These are phyloP conservation scores for Scomberomorus guttatus DNA, from an alignment of 2,797 vertebrate species.

Conservation along the genomic window DNA sequence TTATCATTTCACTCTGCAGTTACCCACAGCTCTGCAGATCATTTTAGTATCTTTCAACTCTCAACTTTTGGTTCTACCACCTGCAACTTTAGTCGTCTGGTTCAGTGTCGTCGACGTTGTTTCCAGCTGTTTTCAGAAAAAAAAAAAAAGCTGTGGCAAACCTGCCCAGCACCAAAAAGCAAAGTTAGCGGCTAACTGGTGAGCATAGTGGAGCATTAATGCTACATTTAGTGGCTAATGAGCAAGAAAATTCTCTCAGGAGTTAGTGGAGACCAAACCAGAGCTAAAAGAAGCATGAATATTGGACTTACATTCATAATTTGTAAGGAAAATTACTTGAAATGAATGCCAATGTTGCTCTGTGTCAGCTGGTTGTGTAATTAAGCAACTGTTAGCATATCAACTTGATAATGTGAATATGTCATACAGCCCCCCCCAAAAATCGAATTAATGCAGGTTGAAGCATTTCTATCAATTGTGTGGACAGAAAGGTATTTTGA, in stretches of 20 bases:
- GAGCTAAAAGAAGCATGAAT: no score
- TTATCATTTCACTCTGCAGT: not conserved
- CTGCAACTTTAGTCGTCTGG: not conserved
- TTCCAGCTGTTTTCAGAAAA: conserved; percentile 9
- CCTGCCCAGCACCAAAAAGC: not conserved
- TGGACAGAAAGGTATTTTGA: no score
- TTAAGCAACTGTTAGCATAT: no score
- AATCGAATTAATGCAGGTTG: no score
- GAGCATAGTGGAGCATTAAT: not conserved
- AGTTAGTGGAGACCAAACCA: no score
- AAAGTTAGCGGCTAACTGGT: not conserved
- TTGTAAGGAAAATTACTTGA: not conserved
- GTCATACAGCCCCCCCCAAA: no score
- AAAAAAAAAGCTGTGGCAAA: no score
- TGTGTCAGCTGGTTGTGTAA: no score
- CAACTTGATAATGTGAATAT: no score
- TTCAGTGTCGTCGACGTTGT: not conserved
- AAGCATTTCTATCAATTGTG: no score
- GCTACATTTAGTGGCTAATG: not conserved
- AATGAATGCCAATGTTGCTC: not conserved
- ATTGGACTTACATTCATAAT: not conserved
- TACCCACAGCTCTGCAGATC: not conserved
- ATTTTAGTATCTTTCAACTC: conserved; percentile 2
- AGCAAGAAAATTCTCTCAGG: not conserved
- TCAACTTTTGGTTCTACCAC: not conserved